Conservation (phyloP, 2,797 vertebrate genomes). For the Apodemus agrarius region DNA sequence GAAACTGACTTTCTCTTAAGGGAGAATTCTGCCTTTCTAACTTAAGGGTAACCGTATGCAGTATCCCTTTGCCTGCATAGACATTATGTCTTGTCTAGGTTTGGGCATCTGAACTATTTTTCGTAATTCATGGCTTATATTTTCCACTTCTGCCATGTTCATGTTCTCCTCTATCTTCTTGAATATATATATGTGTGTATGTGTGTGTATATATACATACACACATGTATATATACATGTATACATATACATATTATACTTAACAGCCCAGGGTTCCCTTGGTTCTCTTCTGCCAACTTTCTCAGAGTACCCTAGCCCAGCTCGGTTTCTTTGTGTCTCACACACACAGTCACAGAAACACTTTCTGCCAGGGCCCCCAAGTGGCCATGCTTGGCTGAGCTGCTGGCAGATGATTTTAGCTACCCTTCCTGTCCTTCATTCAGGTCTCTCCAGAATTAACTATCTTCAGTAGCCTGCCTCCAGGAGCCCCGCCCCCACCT, state of each 20-base stretch:
- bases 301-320: neutral
- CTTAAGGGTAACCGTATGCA: neutral
- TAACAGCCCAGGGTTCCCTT: neutral
- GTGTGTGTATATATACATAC: too few species aligned
- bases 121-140: slow-evolving; percentile 16
- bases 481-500: neutral
- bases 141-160: neutral
- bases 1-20: slow-evolving; percentile 10
- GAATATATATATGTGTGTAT: neutral
- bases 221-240: fast-evolving
- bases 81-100: slow-evolving; percentile 15
- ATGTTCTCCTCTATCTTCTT: slow-evolving; percentile 24
- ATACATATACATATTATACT: neutral
- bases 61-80: neutral
- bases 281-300: neutral
- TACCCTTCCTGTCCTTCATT: neutral
- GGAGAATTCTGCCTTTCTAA: neutral
- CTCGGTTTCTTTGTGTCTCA: neutral
- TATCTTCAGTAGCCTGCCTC: neutral
- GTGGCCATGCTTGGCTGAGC: neutral
- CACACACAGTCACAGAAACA: neutral
- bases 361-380: neutral
- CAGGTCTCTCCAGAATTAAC: neutral
- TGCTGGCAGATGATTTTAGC: neutral
- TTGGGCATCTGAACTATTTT: neutral